Evolutionary conservation across 2,888 invertebrate genomes (phyloP), one percentile per base, ranked within the genome.

Genomic region (Dilophus febrilis): DNA sequence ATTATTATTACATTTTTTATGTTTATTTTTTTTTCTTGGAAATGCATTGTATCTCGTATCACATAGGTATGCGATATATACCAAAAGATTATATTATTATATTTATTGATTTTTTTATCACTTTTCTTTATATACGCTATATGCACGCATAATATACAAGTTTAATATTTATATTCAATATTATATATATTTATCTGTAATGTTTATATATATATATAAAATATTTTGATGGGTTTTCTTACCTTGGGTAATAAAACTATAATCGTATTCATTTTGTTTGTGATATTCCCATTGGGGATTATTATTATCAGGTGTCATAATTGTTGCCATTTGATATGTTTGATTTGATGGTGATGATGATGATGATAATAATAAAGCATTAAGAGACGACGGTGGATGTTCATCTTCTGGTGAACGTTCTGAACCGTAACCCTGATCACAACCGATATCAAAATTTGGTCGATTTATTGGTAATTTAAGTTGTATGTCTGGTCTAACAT

Each of bases 401-500:
- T 81, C 81, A 47, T 81, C 81, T 58, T 81, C 81, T 2, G 81
- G 81, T 1, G 80, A 80, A 34, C 79, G 64, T 55, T 81, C 80
- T 10, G 78, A 79, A 1, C 77, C 80, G 58, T 81, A 81, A 30
- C 81, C 81, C 55, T 80, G 80, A 59, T 81, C 80, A 54, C 72
- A 72, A 34, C 68, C 66, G 1, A 65, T 66, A 48, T 70, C 69
- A 50, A 68, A 40, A 42, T 45, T 48, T 29, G 44, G 40, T 30
- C 48, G 45, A 41, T 44, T 40, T 39, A 48, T 26, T n/a, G 45
- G 46, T 28, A 48, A 37, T 39, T 46, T 48, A 28, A 48, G 32
- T 33, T 45, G 48, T 29, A 46, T 42, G 36, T 45, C 46, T 16
- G 47, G 44, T 34, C 26, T 29, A 36, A 36, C 43, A 41, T 41